A percentile compares a stretch with the other conserved stretches of the same genome.
phyloP scores from a whole-genome alignment of 2,113 vertebrate species.

The Hylia prasina region DNA sequence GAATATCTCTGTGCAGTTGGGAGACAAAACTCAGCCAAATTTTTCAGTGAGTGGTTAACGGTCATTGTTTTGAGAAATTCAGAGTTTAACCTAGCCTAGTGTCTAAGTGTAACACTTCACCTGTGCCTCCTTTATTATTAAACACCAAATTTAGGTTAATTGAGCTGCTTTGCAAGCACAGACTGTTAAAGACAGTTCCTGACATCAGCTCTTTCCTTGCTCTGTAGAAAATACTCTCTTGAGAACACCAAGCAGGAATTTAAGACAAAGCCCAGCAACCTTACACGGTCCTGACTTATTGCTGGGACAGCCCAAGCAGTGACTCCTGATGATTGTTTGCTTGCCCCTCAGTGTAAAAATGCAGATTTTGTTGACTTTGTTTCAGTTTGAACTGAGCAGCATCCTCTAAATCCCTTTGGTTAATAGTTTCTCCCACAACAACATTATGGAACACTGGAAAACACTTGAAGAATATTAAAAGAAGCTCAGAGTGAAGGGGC shows the following conservation, averaged over 20 bases:
- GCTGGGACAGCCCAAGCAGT: neutral
- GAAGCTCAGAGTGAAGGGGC: neutral
- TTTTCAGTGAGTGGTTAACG: neutral
- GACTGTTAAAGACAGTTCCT: neutral
- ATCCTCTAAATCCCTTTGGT: neutral
- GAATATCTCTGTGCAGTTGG: neutral
- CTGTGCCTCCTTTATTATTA: slow-evolving; percentile 13
- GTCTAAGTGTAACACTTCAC: neutral
- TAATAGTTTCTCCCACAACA: neutral
- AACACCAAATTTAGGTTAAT: slow-evolving; percentile 19
- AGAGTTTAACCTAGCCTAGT: neutral
- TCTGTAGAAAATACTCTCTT: neutral
- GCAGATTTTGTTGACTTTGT: neutral
- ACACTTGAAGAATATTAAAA: neutral
- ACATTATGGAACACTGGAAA: neutral
- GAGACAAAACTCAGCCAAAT: neutral
- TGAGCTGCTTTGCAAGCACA: neutral
- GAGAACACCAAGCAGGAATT: neutral
- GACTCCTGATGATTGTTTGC: neutral
- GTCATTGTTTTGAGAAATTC: neutral
- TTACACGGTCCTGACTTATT: neutral
- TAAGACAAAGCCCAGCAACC: neutral
- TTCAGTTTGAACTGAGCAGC: neutral
- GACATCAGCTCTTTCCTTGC: neutral
- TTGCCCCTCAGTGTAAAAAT: neutral